Conservation (phyloP, 2,888 invertebrate genomes). For the Osmoderma eremita region DNA sequence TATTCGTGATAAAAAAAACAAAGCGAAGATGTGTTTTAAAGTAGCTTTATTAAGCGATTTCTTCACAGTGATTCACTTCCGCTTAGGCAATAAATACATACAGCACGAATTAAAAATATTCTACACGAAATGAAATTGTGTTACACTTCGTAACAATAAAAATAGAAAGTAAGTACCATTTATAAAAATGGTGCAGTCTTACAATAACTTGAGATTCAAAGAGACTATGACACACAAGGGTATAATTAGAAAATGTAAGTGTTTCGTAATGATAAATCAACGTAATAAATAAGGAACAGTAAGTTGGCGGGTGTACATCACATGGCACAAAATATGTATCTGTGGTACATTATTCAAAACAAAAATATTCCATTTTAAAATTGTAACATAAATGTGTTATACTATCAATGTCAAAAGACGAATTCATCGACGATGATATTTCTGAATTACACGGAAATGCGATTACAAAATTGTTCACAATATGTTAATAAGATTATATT, state of each 20-base stretch:
- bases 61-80: constrained; percentile 45
- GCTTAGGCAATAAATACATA: constrained; percentile 40
- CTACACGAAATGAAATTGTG: constrained; percentile 25
- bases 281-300: constrained; percentile 25
- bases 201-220: constrained; percentile 42
- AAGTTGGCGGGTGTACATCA: constrained; percentile 10
- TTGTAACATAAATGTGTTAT: not conserved
- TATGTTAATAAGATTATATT: constrained; percentile 31
- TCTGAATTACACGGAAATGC: constrained; percentile 15
- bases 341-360: not conserved
- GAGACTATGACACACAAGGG: not conserved
- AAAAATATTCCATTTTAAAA: not conserved
- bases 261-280: constrained; percentile 1
- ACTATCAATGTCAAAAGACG: not conserved
- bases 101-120: constrained; percentile 23
- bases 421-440: constrained; percentile 15
- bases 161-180: constrained; percentile 43
- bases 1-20: not conserved
- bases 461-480: constrained; percentile 27
- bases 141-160: constrained; percentile 20
- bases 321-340: constrained; percentile 29
- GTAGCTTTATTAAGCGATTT: constrained; percentile 48
- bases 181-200: constrained; percentile 48
- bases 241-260: not conserved
- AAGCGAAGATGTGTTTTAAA: constrained; percentile 36